phyloP scores from a whole-genome alignment of 30 jellyfish, hydroid and myxozoan genomes.

The Haliclystus octoradiatus region DNA sequence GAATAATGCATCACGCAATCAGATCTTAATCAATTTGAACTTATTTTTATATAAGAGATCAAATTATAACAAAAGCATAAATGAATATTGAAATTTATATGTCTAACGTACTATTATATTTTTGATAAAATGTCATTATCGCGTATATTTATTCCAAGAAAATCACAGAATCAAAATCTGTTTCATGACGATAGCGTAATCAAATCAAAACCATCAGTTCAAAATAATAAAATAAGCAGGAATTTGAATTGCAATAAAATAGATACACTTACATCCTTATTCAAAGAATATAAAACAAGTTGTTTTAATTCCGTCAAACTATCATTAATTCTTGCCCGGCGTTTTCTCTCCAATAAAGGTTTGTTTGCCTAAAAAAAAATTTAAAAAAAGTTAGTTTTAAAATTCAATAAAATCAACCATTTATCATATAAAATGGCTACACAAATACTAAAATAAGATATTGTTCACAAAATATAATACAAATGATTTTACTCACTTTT shows the following conservation, averaged over 20 bases:
- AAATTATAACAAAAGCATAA: too few relatives aligned
- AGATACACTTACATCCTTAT: constrained; percentile 55
- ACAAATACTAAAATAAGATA: not conserved
- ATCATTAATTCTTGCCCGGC: constrained; percentile 79
- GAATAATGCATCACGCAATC: too few relatives aligned
- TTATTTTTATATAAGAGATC: too few relatives aligned
- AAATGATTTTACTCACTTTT: constrained; percentile 23
- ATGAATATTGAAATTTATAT: too few relatives aligned
- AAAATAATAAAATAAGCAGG: too few relatives aligned
- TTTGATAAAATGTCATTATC: too few relatives aligned
- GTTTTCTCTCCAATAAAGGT: constrained; percentile 68
- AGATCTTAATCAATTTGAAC: too few relatives aligned
- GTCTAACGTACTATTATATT: too few relatives aligned
- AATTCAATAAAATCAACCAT: not conserved
- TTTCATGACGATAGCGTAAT: too few relatives aligned
- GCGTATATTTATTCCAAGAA: too few relatives aligned
- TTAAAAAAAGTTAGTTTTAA: not conserved
- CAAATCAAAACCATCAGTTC: too few relatives aligned
- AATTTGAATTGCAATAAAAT: not conserved
- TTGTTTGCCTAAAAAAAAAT: constrained; percentile 53
- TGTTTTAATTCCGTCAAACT: constrained; percentile 59
- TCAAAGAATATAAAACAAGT: constrained; percentile 49
- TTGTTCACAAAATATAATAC: not conserved
- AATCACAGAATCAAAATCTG: too few relatives aligned
- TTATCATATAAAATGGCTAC: not conserved